Conservation (phyloP, 2,113 vertebrate species). For the Phycodurus eques region DNA sequence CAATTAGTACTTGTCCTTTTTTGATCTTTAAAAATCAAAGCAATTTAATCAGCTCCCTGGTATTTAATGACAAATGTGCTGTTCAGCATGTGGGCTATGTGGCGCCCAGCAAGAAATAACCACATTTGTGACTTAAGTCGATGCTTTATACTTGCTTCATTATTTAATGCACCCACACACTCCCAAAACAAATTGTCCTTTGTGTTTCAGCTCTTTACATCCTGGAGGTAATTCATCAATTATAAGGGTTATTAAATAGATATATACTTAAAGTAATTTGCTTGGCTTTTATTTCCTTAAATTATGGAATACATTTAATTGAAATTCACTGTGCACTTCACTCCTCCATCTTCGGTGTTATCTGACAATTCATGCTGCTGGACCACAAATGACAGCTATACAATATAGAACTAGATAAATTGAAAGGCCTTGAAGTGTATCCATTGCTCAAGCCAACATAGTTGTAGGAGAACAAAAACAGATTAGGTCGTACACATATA, state of each 20-base stretch:
- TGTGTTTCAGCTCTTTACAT: not conserved
- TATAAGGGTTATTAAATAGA: not conserved
- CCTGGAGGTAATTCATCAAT: not conserved
- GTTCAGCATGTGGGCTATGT: not conserved
- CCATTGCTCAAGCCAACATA: slow-evolving; percentile 1
- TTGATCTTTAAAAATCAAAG: slow-evolving; percentile 43
- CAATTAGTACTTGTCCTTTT: slow-evolving; percentile 34
- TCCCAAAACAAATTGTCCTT: not conserved
- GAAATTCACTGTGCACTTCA: slow-evolving; percentile 12
- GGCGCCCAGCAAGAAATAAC: not conserved
- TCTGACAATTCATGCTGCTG: slow-evolving; percentile 26
- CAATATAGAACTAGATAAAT: slow-evolving; percentile 15
- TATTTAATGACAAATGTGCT: slow-evolving; percentile 6
- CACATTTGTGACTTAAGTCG: not conserved
- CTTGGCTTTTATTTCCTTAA: not conserved
- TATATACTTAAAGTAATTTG: not conserved
- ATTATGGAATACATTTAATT: not conserved
- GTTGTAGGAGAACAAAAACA: not conserved
- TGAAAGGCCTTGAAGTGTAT: slow-evolving; percentile 17
- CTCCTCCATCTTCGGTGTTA: slow-evolving; percentile 26
- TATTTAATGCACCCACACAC: not conserved
- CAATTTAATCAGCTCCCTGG: slow-evolving; percentile 24
- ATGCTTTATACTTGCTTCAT: slow-evolving; percentile 1
- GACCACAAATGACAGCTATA: slow-evolving; percentile 16
- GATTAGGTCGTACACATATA: not conserved